Percentiles rank a stretch among this genome's conserved stretches.
Evolutionary conservation across 2,888 invertebrate species (phyloP).

Genomic region (Rugalucina vietnamica): DNA sequence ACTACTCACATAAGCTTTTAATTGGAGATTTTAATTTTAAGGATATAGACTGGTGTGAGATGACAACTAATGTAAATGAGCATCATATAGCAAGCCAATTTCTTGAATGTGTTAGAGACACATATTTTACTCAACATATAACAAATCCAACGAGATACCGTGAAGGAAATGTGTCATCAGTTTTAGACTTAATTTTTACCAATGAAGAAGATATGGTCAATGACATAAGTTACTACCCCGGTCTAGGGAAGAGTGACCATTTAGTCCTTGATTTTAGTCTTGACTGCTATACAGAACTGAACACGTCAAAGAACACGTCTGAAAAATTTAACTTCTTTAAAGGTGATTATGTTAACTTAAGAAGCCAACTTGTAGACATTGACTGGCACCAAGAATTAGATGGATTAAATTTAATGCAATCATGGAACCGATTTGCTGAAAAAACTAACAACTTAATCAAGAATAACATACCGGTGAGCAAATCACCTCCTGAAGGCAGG

Average conservation of each 20-base stretch:
- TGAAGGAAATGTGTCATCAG: not conserved
- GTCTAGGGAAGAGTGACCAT: not conserved
- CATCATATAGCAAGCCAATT: not conserved
- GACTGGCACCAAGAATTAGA: not conserved
- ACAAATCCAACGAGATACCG: not conserved
- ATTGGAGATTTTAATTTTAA: not conserved
- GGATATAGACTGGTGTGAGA: constrained; percentile 5
- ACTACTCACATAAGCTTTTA: not conserved
- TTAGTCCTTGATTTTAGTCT: not conserved
- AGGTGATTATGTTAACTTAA: not conserved
- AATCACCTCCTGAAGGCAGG: not conserved
- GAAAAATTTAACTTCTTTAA: not conserved
- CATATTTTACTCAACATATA: not conserved
- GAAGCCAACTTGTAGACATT: not conserved
- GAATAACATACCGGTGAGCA: not conserved
- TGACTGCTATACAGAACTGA: not conserved
- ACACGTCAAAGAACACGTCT: not conserved
- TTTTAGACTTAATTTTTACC: not conserved
- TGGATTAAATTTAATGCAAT: not conserved
- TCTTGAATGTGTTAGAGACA: not conserved
- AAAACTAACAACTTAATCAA: not conserved
- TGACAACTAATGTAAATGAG: not conserved
- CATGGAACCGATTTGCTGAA: not conserved
- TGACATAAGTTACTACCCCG: not conserved
- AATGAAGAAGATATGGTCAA: not conserved